A percentile compares a stretch with the other conserved stretches of the same genome.
These are phyloP conservation scores for Carassius auratus DNA, from an alignment of 2,113 vertebrate species.

Conservation along the genomic window DNA sequence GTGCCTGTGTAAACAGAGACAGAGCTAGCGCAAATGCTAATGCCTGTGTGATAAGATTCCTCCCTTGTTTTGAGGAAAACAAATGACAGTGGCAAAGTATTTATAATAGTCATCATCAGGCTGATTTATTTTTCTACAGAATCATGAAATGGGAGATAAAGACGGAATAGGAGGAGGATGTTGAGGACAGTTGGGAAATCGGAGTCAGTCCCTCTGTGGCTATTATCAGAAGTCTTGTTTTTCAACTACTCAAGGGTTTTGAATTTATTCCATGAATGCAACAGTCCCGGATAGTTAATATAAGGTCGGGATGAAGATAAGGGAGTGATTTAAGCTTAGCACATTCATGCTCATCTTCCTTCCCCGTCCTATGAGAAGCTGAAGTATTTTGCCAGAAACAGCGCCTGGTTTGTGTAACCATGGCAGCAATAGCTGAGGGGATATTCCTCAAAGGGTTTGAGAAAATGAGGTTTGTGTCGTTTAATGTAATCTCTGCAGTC, in stretches of 20 bases:
- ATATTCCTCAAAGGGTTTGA: constrained; percentile 38
- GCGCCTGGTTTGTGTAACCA: constrained; percentile 8
- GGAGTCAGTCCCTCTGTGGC: not conserved
- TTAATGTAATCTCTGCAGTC: constrained; percentile 38
- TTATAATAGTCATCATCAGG: not conserved
- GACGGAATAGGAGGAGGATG: not conserved
- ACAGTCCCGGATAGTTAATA: not conserved
- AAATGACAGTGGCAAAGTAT: not conserved
- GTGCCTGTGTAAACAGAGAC: not conserved
- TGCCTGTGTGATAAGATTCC: not conserved
- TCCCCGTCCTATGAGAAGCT: not conserved
- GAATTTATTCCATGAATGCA: not conserved
- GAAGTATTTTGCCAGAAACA: constrained; percentile 13
- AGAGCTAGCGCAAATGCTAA: constrained; percentile 10
- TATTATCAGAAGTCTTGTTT: constrained; percentile 11
- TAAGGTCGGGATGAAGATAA: not conserved
- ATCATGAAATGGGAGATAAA: not conserved
- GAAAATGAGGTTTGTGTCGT: constrained; percentile 41
- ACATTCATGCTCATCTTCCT: constrained; percentile 9
- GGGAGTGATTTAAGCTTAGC: constrained; percentile 25
- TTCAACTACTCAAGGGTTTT: not conserved
- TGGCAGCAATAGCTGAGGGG: not conserved
- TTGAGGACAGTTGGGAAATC: not conserved
- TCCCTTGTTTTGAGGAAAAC: not conserved
- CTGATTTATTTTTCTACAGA: constrained; percentile 18